Evolutionary conservation across 2,888 invertebrate species (phyloP).

Genomic region (Acanthosoma haemorrhoidale): DNA sequence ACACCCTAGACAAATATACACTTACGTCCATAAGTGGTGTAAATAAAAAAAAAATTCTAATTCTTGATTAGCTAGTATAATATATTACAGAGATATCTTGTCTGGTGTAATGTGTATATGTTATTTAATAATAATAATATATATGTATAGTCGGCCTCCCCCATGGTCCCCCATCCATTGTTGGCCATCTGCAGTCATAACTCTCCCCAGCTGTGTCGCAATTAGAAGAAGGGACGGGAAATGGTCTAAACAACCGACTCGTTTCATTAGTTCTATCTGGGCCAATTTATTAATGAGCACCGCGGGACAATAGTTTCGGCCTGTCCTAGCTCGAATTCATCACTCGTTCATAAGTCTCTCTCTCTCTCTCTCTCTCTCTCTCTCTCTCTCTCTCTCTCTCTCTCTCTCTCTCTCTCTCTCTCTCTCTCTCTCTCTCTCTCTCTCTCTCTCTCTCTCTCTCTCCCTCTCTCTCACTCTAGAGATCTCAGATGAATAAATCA

Average conservation of each 20-base stretch:
- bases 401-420: constrained; percentile 7
- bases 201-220: neutral
- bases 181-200: no score
- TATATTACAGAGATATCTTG: no score
- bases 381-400: constrained; percentile 4
- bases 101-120: no score
- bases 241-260: neutral
- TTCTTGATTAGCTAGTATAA: no score
- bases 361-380: constrained; percentile 6
- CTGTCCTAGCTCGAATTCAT: neutral
- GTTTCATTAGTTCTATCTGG: constrained; percentile 6
- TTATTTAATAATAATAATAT: no score
- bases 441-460: no score
- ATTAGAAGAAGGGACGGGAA: neutral
- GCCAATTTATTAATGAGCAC: constrained; percentile 4
- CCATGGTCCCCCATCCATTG: no score
- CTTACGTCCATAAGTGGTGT: no score
- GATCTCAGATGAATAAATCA: neutral
- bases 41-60: no score
- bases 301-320: neutral
- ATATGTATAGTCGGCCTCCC: no score
- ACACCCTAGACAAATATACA: no score
- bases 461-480: no score
- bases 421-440: constrained; percentile 7
- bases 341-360: constrained; percentile 7